These are phyloP conservation scores for Cotesia glomerata DNA, from an alignment of 1,140 invertebrate species.

Conservation along the genomic window DNA sequence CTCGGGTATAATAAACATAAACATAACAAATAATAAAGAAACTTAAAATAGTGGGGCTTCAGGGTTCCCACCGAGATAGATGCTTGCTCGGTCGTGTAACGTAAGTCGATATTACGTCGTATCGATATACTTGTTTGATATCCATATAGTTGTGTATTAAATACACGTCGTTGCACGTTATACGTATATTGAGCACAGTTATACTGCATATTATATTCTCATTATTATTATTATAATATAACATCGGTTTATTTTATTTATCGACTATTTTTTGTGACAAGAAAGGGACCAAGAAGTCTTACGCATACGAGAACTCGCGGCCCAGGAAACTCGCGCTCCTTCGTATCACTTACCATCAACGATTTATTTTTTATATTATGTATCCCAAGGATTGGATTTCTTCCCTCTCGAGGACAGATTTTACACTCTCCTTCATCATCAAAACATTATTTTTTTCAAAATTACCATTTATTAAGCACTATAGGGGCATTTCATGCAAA, in stretches of 20 bases:
- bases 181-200: conserved; percentile 11
- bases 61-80: conserved; percentile 54
- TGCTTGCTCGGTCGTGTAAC: conserved; percentile 54
- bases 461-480: no score
- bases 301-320: conserved; percentile 39
- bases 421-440: no score
- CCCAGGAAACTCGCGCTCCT: conserved; percentile 45
- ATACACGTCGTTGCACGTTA: conserved; percentile 14
- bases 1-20: no score
- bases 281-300: conserved; percentile 43
- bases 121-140: conserved; percentile 45
- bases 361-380: conserved; percentile 50
- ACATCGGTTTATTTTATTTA: not conserved
- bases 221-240: conserved; percentile 2
- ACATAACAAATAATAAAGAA: not conserved
- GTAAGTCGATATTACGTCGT: conserved; percentile 55
- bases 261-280: conserved; percentile 5
- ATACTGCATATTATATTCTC: conserved; percentile 1
- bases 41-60: conserved; percentile 44
- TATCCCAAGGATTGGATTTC: conserved; percentile 53
- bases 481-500: no score
- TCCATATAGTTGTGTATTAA: conserved; percentile 23
- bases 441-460: no score
- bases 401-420: conserved; percentile 1
- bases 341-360: conserved; percentile 52